phyloP scores from a whole-genome alignment of 2,888 invertebrate genomes.

The Phania funesta region DNA sequence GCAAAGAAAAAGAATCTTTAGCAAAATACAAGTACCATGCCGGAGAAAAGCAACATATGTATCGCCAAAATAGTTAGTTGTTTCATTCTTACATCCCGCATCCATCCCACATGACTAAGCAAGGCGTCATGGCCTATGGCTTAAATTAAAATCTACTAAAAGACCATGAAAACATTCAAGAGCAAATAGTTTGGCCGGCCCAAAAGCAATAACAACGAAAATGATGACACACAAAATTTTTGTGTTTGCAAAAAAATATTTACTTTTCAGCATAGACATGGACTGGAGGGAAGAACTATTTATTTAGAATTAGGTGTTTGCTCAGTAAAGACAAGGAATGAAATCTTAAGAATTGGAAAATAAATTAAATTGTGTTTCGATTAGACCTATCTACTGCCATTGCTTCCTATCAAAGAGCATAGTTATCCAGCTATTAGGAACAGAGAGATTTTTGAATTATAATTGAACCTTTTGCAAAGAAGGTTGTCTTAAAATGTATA shows the following conservation, averaged over 20 bases:
- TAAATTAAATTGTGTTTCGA: too few species aligned
- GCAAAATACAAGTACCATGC: conserved; percentile 21
- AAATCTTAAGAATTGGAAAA: neutral
- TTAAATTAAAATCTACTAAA: conserved; percentile 59
- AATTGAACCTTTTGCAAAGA: too few species aligned
- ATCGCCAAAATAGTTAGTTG: conserved; percentile 62
- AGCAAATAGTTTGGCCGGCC: conserved; percentile 31
- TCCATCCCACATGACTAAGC: conserved; percentile 46
- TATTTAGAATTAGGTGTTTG: conserved; percentile 5
- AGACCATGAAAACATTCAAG: conserved; percentile 48
- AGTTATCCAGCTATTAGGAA: too few species aligned
- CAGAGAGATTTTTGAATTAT: too few species aligned
- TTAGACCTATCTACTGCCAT: too few species aligned
- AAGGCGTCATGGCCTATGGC: conserved; percentile 49
- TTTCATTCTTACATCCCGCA: conserved; percentile 42
- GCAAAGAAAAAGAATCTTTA: conserved; percentile 2
- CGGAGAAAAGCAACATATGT: conserved; percentile 67
- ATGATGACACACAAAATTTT: conserved; percentile 56
- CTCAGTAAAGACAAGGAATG: neutral
- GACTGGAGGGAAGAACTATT: conserved; percentile 5
- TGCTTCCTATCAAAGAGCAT: too few species aligned
- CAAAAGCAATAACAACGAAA: conserved; percentile 11
- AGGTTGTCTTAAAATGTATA: too few species aligned
- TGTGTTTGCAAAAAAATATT: conserved; percentile 33
- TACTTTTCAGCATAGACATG: neutral